A percentile compares a stretch with the other conserved stretches of the same genome.
Evolutionary conservation across 2,797 vertebrate species (phyloP).

Genomic region (Alectoris magna): DNA sequence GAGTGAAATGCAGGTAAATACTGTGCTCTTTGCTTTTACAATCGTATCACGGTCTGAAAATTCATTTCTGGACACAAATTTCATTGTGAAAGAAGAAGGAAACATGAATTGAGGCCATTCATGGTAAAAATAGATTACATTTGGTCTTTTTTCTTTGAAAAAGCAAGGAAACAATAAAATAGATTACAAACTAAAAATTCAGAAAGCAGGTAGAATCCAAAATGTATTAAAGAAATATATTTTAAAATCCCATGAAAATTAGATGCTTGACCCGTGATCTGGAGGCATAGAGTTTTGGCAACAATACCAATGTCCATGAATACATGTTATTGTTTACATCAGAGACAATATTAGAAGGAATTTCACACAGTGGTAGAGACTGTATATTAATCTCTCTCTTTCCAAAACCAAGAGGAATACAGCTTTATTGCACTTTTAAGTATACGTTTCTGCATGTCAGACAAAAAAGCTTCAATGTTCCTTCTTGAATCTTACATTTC

Average conservation of each 20-base stretch:
- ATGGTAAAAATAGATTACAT: neutral
- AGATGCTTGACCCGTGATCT: neutral
- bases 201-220: neutral
- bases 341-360: neutral
- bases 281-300: neutral
- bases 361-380: neutral
- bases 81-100: neutral
- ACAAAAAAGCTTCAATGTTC: neutral
- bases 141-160: neutral
- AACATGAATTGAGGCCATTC: neutral
- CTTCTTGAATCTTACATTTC: neutral
- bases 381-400: neutral
- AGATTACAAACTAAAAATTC: neutral
- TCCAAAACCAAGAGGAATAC: neutral
- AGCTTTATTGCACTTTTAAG: neutral
- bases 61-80: neutral
- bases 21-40: neutral
- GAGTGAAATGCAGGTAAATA: neutral
- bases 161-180: neutral
- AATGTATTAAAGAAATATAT: neutral
- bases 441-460: neutral
- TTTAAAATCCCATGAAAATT: neutral
- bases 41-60: neutral
- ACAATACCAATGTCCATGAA: neutral
- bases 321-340: neutral